Conservation (phyloP, 2,888 invertebrate species). For the Troides oblongomaculatus region DNA sequence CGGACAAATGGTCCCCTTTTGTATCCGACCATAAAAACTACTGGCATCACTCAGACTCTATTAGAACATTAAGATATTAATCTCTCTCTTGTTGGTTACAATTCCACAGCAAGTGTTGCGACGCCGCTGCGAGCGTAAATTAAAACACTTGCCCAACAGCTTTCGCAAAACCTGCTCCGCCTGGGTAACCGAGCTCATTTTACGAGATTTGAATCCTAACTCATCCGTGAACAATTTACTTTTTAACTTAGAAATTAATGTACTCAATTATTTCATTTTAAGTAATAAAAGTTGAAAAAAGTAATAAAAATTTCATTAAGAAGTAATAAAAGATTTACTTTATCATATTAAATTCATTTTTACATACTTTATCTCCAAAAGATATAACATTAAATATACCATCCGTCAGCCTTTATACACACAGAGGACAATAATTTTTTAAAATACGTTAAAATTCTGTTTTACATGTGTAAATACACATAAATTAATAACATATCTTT, state of each 20-base stretch:
- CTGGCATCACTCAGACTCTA: not conserved
- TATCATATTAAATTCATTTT: too few relatives aligned
- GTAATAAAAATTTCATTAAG: too few relatives aligned
- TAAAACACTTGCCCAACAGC: slow-evolving; percentile 19
- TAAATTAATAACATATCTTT: too few relatives aligned
- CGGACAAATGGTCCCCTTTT: not conserved
- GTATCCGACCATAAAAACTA: not conserved
- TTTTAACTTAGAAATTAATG: not conserved
- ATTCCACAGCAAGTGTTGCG: slow-evolving; percentile 10
- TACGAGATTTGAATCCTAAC: not conserved
- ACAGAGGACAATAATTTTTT: too few relatives aligned
- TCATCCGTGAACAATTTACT: not conserved
- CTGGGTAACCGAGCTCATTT: not conserved
- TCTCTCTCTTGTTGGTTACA: slow-evolving; percentile 2
- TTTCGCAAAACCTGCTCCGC: slow-evolving; percentile 24
- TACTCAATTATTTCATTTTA: not conserved
- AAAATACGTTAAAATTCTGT: too few relatives aligned
- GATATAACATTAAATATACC: too few relatives aligned
- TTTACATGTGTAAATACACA: too few relatives aligned
- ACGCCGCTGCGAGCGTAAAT: slow-evolving; percentile 10
- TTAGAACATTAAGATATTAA: slow-evolving; percentile 4
- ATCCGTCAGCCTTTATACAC: too few relatives aligned
- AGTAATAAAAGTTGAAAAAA: too few relatives aligned
- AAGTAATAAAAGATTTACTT: too few relatives aligned
- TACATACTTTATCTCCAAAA: too few relatives aligned